Evolutionary conservation across 2,113 vertebrate genomes (phyloP).

Genomic region (Ascaphus truei): DNA sequence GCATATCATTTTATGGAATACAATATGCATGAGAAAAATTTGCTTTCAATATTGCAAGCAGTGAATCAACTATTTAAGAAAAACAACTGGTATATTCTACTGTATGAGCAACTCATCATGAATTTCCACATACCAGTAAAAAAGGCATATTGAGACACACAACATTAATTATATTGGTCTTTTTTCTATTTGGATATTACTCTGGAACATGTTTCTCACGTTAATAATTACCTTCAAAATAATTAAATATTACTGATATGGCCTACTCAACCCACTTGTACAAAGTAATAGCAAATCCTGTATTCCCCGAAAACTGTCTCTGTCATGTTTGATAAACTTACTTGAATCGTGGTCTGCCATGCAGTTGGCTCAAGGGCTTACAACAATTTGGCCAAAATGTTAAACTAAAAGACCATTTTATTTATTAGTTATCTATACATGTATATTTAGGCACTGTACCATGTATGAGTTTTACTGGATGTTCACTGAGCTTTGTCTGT

Average conservation of each 20-base stretch:
- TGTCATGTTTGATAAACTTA: constrained; percentile 77
- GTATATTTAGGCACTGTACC: too few relatives aligned
- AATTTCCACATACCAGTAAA: constrained; percentile 47
- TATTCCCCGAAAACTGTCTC: constrained; percentile 83
- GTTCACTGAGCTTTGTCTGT: too few relatives aligned
- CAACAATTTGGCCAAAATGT: too few relatives aligned
- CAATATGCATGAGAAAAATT: constrained; percentile 8
- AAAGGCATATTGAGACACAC: constrained; percentile 50
- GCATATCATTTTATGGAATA: too few relatives aligned
- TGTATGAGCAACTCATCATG: constrained; percentile 61
- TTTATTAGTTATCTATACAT: too few relatives aligned
- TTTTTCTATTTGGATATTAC: constrained; percentile 49
- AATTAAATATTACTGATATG: constrained; percentile 81
- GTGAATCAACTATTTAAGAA: constrained; percentile 35
- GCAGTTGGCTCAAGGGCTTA: too few relatives aligned
- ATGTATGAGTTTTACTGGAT: too few relatives aligned
- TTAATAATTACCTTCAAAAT: constrained; percentile 87
- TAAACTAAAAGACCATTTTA: too few relatives aligned
- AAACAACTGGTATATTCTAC: constrained; percentile 48
- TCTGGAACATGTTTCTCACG: constrained; percentile 61
- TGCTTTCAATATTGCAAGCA: constrained; percentile 10
- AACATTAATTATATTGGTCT: constrained; percentile 55
- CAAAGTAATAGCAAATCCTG: constrained; percentile 69
- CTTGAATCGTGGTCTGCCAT: too few relatives aligned
- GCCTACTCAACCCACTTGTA: constrained; percentile 68